phyloP scores from a whole-genome alignment of 2,797 vertebrate genomes.

The Aplochiton taeniatus region DNA sequence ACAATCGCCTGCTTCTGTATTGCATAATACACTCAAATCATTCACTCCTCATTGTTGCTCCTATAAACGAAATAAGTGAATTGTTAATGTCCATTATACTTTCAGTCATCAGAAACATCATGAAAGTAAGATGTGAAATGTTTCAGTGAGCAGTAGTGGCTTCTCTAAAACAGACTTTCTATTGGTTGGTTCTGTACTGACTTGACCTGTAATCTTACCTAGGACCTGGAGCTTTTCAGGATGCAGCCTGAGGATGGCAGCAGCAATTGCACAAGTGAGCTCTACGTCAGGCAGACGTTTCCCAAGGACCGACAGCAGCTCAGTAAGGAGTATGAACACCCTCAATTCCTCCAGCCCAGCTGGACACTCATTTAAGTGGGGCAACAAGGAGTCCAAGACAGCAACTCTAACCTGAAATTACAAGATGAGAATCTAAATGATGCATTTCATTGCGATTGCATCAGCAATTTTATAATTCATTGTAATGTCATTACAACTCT shows the following conservation, averaged over 20 bases:
- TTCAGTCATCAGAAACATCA: too few species aligned
- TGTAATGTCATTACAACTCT: not conserved
- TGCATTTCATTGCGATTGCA: not conserved
- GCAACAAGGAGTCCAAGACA: constrained; percentile 49
- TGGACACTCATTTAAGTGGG: constrained; percentile 34
- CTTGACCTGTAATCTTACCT: constrained; percentile 50
- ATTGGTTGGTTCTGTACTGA: too few species aligned
- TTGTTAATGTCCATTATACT: too few species aligned
- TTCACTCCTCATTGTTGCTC: too few species aligned
- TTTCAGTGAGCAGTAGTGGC: too few species aligned
- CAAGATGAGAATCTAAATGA: not conserved
- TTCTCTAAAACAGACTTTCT: too few species aligned
- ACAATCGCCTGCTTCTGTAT: too few species aligned
- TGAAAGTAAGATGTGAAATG: too few species aligned
- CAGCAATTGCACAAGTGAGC: constrained; percentile 37
- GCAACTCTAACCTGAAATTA: constrained; percentile 57
- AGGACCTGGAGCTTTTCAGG: constrained; percentile 46
- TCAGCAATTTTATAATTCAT: not conserved
- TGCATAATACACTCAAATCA: too few species aligned
- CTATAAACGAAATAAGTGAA: too few species aligned
- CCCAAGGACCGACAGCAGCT: constrained; percentile 52
- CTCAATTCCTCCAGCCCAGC: constrained; percentile 71
- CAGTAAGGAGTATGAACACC: constrained; percentile 72
- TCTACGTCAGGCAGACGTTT: constrained; percentile 17
- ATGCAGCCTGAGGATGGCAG: constrained; percentile 47